Base-by-base conservation (phyloP, 1,140 invertebrate species). In the Dermatophagoides farinae region DNA sequence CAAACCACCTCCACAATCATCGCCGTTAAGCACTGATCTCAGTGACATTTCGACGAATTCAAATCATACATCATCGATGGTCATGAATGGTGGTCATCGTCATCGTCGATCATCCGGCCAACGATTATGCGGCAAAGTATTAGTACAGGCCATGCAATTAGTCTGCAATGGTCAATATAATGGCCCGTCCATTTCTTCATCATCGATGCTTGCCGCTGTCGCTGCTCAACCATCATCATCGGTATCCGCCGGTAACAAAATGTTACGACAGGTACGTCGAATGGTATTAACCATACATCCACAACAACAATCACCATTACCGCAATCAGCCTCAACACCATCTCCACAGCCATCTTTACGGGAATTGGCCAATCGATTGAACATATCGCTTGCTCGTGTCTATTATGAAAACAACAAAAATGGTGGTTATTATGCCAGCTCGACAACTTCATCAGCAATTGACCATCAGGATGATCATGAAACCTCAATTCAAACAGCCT, bases 131-230 rank as follows among this genome's bases (percentile, higher is more conserved):
- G 61, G 61, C 10, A 39, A 43, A 18, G 16, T 41, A 18, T 23
- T 62, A 11, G 37, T 39, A 8, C 53, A 62, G 10, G 61, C 46
- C 2, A 18, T 62, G 5, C 18, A 49, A n/a, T 38, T 62, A 23
- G 55, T 57, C 11, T 62, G 61, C 37, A 52, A 57, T 41, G 55
- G 39, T 16, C 44, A 49, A 20, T 62, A 57, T 20, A 58, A 62
- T 39, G 49, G 37, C 8, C 31, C 23, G 1, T 43, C 44, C 23
- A 31, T 31, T 22, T 20, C 43, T 31, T 25, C 16, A 40, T 62
- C 31, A 22, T 41, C 37, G 1, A 6, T 31, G 44, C 2, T 16
- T 22, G 23, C 23, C 5, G n/a, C 18, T 18, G 50, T 12, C 18
- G 50, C 23, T 52, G 50, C 11, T 52, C 11, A 52, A 52, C 37